Evolutionary conservation across 2,113 vertebrate genomes (phyloP), one percentile per base, ranked within the genome.

Genomic region (Prionailurus bengalensis): DNA sequence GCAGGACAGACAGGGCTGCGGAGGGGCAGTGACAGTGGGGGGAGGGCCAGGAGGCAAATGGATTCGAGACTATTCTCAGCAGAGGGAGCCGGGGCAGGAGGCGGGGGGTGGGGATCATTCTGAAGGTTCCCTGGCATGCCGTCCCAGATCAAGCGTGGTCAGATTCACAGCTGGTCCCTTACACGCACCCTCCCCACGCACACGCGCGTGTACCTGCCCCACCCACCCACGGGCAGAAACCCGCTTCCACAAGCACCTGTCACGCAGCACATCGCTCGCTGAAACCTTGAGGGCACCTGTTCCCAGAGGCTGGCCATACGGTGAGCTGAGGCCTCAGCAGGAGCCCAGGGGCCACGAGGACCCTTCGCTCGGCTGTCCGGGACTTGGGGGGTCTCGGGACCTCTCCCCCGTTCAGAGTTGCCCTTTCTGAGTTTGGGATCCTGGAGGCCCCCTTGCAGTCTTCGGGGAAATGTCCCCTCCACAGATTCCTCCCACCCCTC

Each of bases 1-100:
- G 92, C 97, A 33, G 98, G 97, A 95, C 97, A 95, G 97, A 96
- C 81, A 82, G 98, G 97, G 97, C 89, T 96, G 94, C 96, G 98
- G 97, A 98, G 96, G 93, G 93, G 87, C 65, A 92, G 2, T 4
- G 97, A 95, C 91, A 55, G 88, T 51, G n/a, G 84, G 91, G 96
- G 97, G 95, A 94, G 95, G 96, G 74, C 91, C 36, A 82, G 95
- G 95, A 96, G 74, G 93, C 36, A 82, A 98, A 94, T 97, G 94
- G 93, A 61, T 94, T 94, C 85, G 68, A 81, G 98, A 83, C 85
- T 97, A 82, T 82, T 97, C 90, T 70, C 11, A 5, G 4, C 51
- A 21, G 33, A 42, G 88, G 82, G 85, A 39, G 36, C 36, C 4
- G 27, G 25, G 51, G 4, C 0, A 2, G 80, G 23, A 13, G 21